Evolutionary conservation across 2,888 invertebrate species (phyloP), one percentile per base, ranked within the genome.

Genomic region (Amphipoea oculea): DNA sequence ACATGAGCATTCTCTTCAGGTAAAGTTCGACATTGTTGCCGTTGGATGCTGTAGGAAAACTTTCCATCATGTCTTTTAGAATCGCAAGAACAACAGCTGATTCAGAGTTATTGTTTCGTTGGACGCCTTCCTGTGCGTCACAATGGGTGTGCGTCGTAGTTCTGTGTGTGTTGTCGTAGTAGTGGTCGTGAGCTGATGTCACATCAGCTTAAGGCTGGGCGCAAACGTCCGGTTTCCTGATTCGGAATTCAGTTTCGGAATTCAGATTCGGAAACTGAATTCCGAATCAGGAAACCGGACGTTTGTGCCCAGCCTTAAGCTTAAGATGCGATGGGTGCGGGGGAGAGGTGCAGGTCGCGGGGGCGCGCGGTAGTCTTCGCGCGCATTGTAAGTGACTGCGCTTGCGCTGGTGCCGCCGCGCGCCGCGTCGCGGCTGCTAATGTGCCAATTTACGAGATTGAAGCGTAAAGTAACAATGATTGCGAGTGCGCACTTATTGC

Each of bases 171-270:
- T 11, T 66, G 42, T 23, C 17, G 4, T 29, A 12, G 29, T 23
- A 63, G 54, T 48, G 7, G 12, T 48, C 60, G 23, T 45, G 17
- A 66, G 60, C 60, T 73, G 83, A 36, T 83, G 65, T 83, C 72
- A 69, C 65, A 65, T 78, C 42, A n/a, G n/a, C n/a, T n/a, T n/a
- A n/a, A n/a, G n/a, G n/a, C n/a, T n/a, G n/a, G n/a, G n/a, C n/a
- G n/a, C n/a, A n/a, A n/a, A n/a, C n/a, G n/a, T n/a, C n/a, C n/a
- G n/a, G n/a, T n/a, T n/a, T n/a, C n/a, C n/a, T n/a, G n/a, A n/a
- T n/a, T n/a, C n/a, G n/a, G n/a, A n/a, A n/a, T n/a, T n/a, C n/a
- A n/a, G n/a, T n/a, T n/a, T n/a, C n/a, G n/a, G n/a, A n/a, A n/a
- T n/a, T n/a, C n/a, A n/a, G n/a, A n/a, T n/a, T n/a, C n/a, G n/a